phyloP scores from a whole-genome alignment of 2,888 invertebrate genomes.

The Drosophila pseudotalamancana region DNA sequence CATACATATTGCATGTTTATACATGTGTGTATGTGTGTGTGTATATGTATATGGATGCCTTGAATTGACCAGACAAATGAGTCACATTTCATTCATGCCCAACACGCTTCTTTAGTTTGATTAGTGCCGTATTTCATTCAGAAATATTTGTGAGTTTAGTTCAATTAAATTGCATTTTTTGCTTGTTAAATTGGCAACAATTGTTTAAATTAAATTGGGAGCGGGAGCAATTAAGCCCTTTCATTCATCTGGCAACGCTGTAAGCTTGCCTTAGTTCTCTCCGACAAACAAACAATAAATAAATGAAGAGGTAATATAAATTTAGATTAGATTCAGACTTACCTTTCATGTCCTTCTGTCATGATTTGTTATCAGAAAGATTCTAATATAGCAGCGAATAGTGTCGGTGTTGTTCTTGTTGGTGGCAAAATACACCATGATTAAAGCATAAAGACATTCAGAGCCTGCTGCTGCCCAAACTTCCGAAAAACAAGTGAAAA shows the following conservation, averaged over 20 bases:
- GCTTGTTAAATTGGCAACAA: constrained; percentile 46
- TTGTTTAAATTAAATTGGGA: constrained; percentile 42
- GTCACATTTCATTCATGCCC: constrained; percentile 55
- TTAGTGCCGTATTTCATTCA: constrained; percentile 49
- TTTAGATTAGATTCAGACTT: constrained; percentile 83
- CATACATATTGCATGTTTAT: neutral
- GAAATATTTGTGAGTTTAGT: constrained; percentile 25
- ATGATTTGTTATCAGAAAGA: constrained; percentile 93
- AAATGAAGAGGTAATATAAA: neutral
- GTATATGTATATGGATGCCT: constrained; percentile 3
- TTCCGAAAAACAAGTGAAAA: constrained; percentile 62
- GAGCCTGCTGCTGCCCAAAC: constrained; percentile 83
- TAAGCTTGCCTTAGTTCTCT: constrained; percentile 9
- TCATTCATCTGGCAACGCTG: constrained; percentile 32
- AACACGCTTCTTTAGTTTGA: constrained; percentile 22
- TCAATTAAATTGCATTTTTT: constrained; percentile 50
- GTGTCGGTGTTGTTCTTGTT: constrained; percentile 84
- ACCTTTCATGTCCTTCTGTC: constrained; percentile 96
- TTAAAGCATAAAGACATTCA: constrained; percentile 91
- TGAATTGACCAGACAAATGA: constrained; percentile 50
- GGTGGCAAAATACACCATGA: constrained; percentile 91
- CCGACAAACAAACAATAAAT: neutral
- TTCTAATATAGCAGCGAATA: constrained; percentile 92
- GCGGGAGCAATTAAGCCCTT: constrained; percentile 25
- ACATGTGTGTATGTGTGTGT: neutral